phyloP scores from a whole-genome alignment of 2,797 vertebrate species.

The Clarias laeviceps region DNA sequence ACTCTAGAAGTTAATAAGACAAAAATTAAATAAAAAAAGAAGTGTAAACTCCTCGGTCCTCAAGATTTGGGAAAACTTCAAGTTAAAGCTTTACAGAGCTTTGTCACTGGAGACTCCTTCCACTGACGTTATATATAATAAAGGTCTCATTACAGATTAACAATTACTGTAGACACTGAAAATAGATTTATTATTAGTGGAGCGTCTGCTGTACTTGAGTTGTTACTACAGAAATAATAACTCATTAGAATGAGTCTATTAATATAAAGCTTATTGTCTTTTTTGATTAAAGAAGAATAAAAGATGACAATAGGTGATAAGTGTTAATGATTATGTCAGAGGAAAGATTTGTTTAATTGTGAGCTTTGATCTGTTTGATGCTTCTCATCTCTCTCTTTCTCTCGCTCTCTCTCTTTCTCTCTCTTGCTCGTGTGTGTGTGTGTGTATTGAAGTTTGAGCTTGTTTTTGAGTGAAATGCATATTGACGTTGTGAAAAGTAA shows the following conservation, averaged over 20 bases:
- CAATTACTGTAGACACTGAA: background rate
- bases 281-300: no score
- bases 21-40: background rate
- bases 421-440: background rate
- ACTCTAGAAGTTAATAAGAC: no score
- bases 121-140: background rate
- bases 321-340: background rate
- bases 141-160: background rate
- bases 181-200: background rate
- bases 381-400: background rate
- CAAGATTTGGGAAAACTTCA: no score
- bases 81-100: background rate
- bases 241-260: no score
- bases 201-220: background rate
- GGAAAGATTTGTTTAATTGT: background rate
- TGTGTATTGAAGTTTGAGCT: background rate
- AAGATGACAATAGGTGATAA: background rate
- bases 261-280: no score
- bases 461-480: constrained; percentile 17
- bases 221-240: no score
- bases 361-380: background rate
- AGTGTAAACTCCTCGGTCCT: background rate
- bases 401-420: background rate
- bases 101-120: constrained; percentile 2
- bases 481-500: background rate